Percentiles rank a stretch among this genome's conserved stretches.
Conservation (phyloP, 2,113 vertebrate genomes). For the Pollimyrus isidori region DNA sequence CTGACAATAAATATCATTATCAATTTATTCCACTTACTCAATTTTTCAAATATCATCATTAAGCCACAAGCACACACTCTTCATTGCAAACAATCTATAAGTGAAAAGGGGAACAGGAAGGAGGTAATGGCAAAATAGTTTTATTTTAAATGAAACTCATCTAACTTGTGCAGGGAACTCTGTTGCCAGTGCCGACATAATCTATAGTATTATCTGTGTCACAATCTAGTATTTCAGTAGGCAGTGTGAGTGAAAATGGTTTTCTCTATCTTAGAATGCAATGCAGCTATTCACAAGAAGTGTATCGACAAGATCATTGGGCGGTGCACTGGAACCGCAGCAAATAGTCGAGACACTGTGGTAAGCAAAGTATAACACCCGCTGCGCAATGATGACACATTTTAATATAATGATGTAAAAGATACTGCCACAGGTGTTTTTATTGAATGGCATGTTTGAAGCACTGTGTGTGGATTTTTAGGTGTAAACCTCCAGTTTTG, state of each 20-base stretch:
- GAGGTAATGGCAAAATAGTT: background rate
- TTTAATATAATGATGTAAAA: background rate
- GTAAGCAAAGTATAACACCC: conserved; percentile 55
- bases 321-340: conserved; percentile 87
- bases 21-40: no score
- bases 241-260: background rate
- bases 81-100: no score
- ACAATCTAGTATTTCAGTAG: background rate
- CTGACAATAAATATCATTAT: background rate
- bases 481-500: background rate
- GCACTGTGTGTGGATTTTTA: background rate
- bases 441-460: background rate
- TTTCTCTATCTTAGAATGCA: conserved; percentile 75
- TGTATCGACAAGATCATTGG: conserved; percentile 98
- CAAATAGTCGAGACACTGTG: conserved; percentile 96
- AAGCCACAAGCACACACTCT: no score
- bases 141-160: background rate
- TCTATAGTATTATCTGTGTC: background rate
- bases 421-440: background rate
- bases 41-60: no score
- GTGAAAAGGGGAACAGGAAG: no score
- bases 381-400: background rate
- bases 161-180: background rate
- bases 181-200: background rate
- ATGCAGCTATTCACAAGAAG: conserved; percentile 98